Percentiles rank a stretch among this genome's conserved stretches.
Evolutionary conservation across 2,113 vertebrate species (phyloP).

Genomic region (Zonotrichia leucophrys): DNA sequence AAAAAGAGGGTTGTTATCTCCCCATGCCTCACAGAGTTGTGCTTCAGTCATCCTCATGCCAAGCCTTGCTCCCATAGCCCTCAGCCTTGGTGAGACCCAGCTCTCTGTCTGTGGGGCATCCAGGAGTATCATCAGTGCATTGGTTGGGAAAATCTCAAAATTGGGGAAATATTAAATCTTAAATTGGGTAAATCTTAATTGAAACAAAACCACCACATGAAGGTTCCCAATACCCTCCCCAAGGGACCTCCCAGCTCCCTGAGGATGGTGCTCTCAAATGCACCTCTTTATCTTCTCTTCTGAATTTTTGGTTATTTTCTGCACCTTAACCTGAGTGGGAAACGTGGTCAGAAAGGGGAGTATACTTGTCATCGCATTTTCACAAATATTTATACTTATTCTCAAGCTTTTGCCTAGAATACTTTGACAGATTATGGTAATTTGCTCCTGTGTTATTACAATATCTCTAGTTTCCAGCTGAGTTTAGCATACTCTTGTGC

Average conservation of each 20-base stretch:
- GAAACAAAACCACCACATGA: fast-evolving
- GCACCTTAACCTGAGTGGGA: neutral
- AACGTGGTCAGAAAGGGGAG: fast-evolving
- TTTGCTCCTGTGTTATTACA: neutral
- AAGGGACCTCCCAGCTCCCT: fast-evolving
- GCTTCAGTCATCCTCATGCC: neutral
- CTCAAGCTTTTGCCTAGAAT: neutral
- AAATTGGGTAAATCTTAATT: neutral
- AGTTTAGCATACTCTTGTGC: neutral
- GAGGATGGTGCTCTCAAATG: neutral
- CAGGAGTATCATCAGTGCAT: neutral
- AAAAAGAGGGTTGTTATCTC: neutral
- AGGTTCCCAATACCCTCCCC: neutral
- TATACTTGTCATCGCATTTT: neutral
- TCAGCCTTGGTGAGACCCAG: fast-evolving
- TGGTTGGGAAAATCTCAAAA: neutral
- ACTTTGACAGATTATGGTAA: neutral
- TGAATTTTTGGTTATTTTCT: neutral
- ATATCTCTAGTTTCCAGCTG: neutral
- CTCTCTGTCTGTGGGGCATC: neutral
- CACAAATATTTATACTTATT: fast-evolving
- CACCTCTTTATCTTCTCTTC: neutral
- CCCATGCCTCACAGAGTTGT: neutral
- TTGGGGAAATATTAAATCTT: neutral
- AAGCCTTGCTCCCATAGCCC: neutral